Conservation (phyloP, 1,140 invertebrate genomes). For the Cydia splendana region DNA sequence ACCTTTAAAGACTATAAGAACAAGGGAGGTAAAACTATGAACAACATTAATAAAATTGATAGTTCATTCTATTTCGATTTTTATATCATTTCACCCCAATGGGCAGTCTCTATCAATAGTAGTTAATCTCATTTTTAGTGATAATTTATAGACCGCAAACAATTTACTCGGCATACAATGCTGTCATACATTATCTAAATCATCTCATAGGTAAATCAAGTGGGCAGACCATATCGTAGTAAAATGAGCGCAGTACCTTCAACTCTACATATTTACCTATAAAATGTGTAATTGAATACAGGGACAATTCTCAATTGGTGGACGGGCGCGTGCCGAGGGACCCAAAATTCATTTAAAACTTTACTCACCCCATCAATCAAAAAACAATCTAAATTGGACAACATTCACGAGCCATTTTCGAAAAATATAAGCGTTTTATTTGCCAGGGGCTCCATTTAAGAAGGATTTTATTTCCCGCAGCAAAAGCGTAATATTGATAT, state of each 20-base stretch:
- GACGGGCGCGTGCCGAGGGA: slow-evolving; percentile 33
- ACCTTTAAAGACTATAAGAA: too few relatives aligned
- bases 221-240: not conserved
- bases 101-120: too few relatives aligned
- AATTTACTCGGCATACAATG: too few relatives aligned
- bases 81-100: too few relatives aligned
- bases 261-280: too few relatives aligned
- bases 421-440: slow-evolving; percentile 41
- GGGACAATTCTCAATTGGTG: not conserved
- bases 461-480: slow-evolving; percentile 42
- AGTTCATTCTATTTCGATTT: too few relatives aligned
- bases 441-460: slow-evolving; percentile 39
- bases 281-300: not conserved
- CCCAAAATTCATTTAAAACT: slow-evolving; percentile 58
- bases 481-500: slow-evolving; percentile 35
- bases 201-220: too few relatives aligned
- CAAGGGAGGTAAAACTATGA: too few relatives aligned
- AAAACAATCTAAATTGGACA: slow-evolving; percentile 65
- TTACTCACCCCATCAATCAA: slow-evolving; percentile 58
- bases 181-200: too few relatives aligned
- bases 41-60: too few relatives aligned
- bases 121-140: too few relatives aligned
- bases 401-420: slow-evolving; percentile 42
- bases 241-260: not conserved
- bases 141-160: too few relatives aligned